Percentiles rank a stretch among this genome's conserved stretches.
These are phyloP conservation scores for Argyrosomus regius DNA, from an alignment of 2,797 vertebrate genomes.

Conservation along the genomic window DNA sequence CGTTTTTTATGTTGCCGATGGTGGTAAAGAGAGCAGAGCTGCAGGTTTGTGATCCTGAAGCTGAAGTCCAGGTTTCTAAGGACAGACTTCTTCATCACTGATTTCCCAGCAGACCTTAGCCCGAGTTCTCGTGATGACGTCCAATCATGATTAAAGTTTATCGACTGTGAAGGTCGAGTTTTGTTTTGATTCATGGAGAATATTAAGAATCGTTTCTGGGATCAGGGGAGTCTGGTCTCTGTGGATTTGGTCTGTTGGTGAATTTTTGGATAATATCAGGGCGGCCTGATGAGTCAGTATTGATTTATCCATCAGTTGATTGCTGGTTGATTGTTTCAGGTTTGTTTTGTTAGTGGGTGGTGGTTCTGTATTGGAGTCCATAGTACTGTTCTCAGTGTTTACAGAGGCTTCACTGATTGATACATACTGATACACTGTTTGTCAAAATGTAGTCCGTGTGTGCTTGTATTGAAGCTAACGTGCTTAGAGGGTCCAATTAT, in stretches of 20 bases:
- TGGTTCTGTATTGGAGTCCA: too few relatives aligned
- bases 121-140: neutral
- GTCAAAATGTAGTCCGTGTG: too few relatives aligned
- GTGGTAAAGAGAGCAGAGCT: neutral
- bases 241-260: neutral
- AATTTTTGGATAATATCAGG: neutral
- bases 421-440: too few relatives aligned
- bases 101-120: neutral
- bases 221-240: too few relatives aligned
- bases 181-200: neutral
- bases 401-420: too few relatives aligned
- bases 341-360: neutral
- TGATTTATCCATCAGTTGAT: neutral
- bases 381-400: too few relatives aligned
- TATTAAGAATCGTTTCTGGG: too few relatives aligned
- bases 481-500: too few relatives aligned
- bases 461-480: too few relatives aligned
- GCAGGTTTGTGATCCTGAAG: neutral
- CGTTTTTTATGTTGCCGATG: neutral
- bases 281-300: neutral
- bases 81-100: too few relatives aligned
- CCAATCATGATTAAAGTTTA: neutral
- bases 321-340: neutral
- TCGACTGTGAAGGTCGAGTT: too few relatives aligned
- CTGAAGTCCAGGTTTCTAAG: too few relatives aligned